Evolutionary conservation across 2,888 invertebrate genomes (phyloP).

Genomic region (Teleogryllus oceanicus): DNA sequence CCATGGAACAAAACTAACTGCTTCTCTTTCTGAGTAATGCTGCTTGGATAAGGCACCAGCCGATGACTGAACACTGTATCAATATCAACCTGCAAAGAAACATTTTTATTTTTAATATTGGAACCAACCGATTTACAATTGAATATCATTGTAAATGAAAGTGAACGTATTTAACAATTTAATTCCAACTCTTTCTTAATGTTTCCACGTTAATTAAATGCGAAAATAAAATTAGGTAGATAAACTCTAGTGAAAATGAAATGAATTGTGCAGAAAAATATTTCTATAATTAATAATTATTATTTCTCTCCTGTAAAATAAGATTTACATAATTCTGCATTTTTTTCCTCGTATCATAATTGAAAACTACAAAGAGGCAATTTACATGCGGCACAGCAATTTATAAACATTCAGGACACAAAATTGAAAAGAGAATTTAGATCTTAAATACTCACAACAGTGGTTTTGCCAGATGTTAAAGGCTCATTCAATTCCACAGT

Average conservation of each 20-base stretch:
- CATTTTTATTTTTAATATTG: constrained; percentile 21
- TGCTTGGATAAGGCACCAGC: constrained; percentile 78
- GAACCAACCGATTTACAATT: not conserved
- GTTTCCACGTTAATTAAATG: not conserved
- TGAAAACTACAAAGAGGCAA: too few relatives aligned
- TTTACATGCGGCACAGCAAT: too few relatives aligned
- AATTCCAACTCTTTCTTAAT: too few relatives aligned
- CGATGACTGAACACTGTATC: constrained; percentile 74
- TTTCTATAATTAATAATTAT: not conserved
- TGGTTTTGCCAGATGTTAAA: constrained; percentile 56
- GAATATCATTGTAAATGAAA: too few relatives aligned
- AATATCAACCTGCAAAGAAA: constrained; percentile 49
- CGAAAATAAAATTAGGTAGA: not conserved
- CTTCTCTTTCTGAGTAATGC: constrained; percentile 88
- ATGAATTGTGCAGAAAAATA: not conserved
- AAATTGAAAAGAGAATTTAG: too few relatives aligned
- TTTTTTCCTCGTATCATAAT: too few relatives aligned
- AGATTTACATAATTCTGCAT: too few relatives aligned
- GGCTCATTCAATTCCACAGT: constrained; percentile 60
- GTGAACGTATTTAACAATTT: not conserved
- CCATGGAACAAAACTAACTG: constrained; percentile 87
- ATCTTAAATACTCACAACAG: constrained; percentile 30
- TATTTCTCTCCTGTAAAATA: not conserved
- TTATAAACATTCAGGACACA: too few relatives aligned
- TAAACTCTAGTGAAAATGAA: not conserved